Evolutionary conservation across 2,888 invertebrate species (phyloP).

Genomic region (Pachliopta kotzebuea): DNA sequence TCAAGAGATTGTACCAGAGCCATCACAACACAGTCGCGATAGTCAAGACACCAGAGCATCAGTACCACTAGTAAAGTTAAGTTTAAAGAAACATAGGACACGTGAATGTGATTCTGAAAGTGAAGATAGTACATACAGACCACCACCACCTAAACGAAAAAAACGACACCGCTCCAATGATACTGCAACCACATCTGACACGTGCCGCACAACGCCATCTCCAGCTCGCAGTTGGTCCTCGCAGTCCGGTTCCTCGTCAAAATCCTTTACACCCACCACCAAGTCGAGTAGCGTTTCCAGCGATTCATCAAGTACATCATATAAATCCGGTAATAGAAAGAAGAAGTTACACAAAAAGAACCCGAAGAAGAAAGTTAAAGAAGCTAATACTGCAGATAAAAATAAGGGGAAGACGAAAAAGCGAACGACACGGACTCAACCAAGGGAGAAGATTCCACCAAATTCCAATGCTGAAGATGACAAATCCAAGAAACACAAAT

Average conservation of each 20-base stretch:
- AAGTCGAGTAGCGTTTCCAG: slow-evolving; percentile 1
- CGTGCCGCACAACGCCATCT: slow-evolving; percentile 34
- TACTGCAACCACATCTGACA: slow-evolving; percentile 34
- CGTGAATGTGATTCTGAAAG: slow-evolving; percentile 40
- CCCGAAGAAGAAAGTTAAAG: slow-evolving; percentile 38
- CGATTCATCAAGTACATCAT: slow-evolving; percentile 19
- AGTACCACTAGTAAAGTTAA: slow-evolving; percentile 39
- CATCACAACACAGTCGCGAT: slow-evolving; percentile 31
- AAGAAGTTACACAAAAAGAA: slow-evolving; percentile 39
- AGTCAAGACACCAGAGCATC: slow-evolving; percentile 33
- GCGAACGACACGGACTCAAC: slow-evolving; percentile 39
- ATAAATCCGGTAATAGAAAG: slow-evolving; percentile 34
- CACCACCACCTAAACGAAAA: slow-evolving; percentile 41
- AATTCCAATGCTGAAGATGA: slow-evolving; percentile 35
- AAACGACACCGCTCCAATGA: slow-evolving; percentile 33
- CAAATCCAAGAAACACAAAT: slow-evolving; percentile 49
- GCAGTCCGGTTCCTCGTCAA: slow-evolving; percentile 30
- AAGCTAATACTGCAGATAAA: slow-evolving; percentile 32
- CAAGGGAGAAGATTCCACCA: slow-evolving; percentile 35
- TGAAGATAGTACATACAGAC: slow-evolving; percentile 43
- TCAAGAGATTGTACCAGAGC: slow-evolving; percentile 49
- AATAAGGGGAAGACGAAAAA: slow-evolving; percentile 41
- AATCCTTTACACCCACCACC: slow-evolving; percentile 7
- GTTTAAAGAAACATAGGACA: slow-evolving; percentile 21
- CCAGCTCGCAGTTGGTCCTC: slow-evolving; percentile 22